Conservation (phyloP, 2,888 invertebrate species). For the Notodonta dromedarius region DNA sequence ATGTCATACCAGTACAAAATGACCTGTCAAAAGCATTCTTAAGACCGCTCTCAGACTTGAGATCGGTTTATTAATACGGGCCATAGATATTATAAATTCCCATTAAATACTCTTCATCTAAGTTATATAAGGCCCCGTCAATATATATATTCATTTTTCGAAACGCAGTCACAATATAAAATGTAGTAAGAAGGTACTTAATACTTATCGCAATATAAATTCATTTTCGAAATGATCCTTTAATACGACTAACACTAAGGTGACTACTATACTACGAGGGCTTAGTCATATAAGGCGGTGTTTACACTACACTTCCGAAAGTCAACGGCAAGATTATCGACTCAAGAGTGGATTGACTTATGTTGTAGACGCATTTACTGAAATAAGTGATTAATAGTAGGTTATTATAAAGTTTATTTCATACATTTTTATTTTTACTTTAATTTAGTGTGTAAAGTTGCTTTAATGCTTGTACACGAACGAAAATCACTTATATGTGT, state of each 20-base stretch:
- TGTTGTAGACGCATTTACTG: neutral
- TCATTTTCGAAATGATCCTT: neutral
- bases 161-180: neutral
- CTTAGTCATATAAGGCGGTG: conserved; percentile 9
- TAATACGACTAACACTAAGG: too few relatives aligned
- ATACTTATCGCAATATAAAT: neutral
- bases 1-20: too few relatives aligned
- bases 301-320: neutral
- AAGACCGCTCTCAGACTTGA: too few relatives aligned
- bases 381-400: neutral
- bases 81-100: neutral
- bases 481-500: too few relatives aligned
- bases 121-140: conserved; percentile 5
- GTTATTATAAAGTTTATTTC: too few relatives aligned
- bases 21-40: too few relatives aligned
- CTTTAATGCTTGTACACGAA: too few relatives aligned
- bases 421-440: too few relatives aligned
- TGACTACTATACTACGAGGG: conserved; percentile 4
- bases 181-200: too few relatives aligned
- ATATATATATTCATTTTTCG: neutral
- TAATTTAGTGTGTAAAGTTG: too few relatives aligned
- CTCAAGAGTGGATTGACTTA: neutral
- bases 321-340: conserved; percentile 1
- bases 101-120: neutral
- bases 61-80: too few relatives aligned